Conservation (phyloP, 2,113 vertebrate species). For the Chloebia gouldiae region DNA sequence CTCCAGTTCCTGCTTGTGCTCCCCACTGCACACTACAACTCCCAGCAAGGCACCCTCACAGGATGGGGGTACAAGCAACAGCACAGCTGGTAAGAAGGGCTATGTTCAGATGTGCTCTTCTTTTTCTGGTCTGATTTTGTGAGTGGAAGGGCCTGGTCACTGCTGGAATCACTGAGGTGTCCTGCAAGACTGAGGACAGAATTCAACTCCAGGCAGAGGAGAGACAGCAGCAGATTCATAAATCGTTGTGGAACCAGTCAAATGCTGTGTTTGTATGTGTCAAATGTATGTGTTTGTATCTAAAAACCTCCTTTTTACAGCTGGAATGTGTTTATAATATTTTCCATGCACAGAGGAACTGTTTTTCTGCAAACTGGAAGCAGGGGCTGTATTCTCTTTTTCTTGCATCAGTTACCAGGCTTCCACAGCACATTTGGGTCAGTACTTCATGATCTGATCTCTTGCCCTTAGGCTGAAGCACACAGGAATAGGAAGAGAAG, state of each 20-base stretch:
- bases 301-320: not conserved
- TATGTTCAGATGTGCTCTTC: accelerated
- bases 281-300: not conserved
- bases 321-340: not conserved
- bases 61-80: not conserved
- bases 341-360: not conserved
- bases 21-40: not conserved
- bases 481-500: not conserved
- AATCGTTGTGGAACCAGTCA: not conserved
- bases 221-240: not conserved
- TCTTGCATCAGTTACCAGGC: not conserved
- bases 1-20: not conserved
- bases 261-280: not conserved
- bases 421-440: not conserved
- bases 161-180: not conserved
- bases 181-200: not conserved
- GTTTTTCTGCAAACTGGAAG: not conserved
- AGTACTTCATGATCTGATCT: not conserved
- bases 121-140: not conserved
- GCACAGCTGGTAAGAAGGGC: not conserved
- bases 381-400: not conserved
- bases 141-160: not conserved
- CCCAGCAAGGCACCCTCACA: not conserved
- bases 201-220: not conserved
- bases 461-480: not conserved